Evolutionary conservation across 2,888 invertebrate species (phyloP).

Genomic region (Quadroppia sp.): DNA sequence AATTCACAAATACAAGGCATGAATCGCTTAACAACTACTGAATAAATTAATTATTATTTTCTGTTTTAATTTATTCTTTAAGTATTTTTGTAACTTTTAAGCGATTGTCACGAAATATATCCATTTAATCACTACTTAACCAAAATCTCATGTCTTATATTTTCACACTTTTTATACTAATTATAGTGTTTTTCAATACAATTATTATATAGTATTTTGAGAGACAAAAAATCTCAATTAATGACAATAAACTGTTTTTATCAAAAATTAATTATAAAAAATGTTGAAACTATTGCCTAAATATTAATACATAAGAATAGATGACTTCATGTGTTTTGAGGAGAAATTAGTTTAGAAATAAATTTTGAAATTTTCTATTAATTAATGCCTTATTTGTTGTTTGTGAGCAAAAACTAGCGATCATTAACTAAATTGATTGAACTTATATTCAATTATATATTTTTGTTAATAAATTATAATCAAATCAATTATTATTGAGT

Average conservation of each 20-base stretch:
- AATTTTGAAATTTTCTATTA: constrained; percentile 12
- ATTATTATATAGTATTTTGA: too few species aligned
- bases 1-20: not conserved
- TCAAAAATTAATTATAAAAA: too few species aligned
- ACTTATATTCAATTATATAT: constrained; percentile 9
- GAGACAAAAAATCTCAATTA: too few species aligned
- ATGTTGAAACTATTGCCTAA: too few species aligned
- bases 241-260: too few species aligned
- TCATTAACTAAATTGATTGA: constrained; percentile 31
- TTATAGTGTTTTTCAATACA: not conserved
- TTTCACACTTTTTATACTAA: not conserved
- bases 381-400: constrained; percentile 20
- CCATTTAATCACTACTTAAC: not conserved
- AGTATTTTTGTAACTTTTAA: not conserved
- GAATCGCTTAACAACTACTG: not conserved
- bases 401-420: not conserved
- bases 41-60: not conserved
- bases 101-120: constrained; percentile 16
- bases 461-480: constrained; percentile 18
- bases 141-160: not conserved
- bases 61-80: not conserved
- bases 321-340: not conserved
- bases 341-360: constrained; percentile 15
- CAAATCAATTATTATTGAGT: constrained; percentile 17
- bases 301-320: not conserved